Percentiles rank a stretch among this genome's conserved stretches.
Conservation (phyloP, 1,140 invertebrate genomes). For the Tribolium madens region DNA sequence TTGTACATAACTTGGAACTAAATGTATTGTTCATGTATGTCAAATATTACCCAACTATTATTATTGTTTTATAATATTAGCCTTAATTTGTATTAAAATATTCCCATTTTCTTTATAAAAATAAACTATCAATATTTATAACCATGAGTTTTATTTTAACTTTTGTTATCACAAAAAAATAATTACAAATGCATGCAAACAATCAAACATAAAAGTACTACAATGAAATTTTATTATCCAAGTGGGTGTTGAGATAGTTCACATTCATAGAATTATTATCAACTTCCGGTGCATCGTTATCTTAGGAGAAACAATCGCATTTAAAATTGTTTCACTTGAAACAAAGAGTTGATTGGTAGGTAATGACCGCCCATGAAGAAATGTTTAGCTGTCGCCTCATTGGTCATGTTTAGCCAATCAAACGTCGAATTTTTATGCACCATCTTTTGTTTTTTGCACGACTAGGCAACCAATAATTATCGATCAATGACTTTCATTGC, state of each 20-base stretch:
- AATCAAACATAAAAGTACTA: not conserved
- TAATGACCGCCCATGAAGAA: too few species aligned
- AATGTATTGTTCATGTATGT: conserved; percentile 35
- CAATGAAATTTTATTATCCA: not conserved
- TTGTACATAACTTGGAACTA: conserved; percentile 20
- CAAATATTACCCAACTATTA: conserved; percentile 11
- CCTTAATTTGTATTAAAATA: conserved; percentile 28
- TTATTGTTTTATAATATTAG: conserved; percentile 34
- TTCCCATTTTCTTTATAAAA: conserved; percentile 32
- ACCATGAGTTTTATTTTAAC: not conserved
- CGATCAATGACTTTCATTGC: not conserved
- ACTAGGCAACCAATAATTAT: not conserved
- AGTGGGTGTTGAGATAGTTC: not conserved
- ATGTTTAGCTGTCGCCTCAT: not conserved
- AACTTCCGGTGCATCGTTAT: not conserved
- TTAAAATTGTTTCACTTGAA: not conserved
- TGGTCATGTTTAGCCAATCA: not conserved
- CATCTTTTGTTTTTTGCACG: not conserved
- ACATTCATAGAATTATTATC: not conserved
- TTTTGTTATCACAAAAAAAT: not conserved
- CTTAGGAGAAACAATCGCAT: not conserved
- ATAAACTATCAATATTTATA: conserved; percentile 34
- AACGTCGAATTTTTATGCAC: not conserved
- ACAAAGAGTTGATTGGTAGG: not conserved
- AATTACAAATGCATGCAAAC: not conserved